Percentiles rank a stretch among this genome's conserved stretches.
These are phyloP conservation scores for Caenorhabditis briggsae DNA, from an alignment of 1,140 invertebrate genomes.

Conservation along the genomic window DNA sequence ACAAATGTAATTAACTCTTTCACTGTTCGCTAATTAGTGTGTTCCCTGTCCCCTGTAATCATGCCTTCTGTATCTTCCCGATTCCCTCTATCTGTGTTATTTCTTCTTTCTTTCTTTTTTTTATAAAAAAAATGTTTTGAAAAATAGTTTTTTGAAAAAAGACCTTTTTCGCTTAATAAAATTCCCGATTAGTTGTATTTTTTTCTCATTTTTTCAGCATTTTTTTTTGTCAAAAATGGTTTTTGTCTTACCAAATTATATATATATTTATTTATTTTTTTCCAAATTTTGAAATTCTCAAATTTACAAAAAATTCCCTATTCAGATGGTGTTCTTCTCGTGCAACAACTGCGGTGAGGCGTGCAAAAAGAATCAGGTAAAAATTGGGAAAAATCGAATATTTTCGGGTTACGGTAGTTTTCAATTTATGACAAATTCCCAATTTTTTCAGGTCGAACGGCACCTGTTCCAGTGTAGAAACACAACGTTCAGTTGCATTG, in stretches of 20 bases:
- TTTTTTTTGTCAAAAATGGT: background rate
- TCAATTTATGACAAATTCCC: background rate
- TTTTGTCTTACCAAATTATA: background rate
- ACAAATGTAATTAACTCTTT: background rate
- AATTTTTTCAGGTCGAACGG: conserved; percentile 83
- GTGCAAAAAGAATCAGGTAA: conserved; percentile 86
- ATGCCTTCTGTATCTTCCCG: background rate
- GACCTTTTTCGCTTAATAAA: conserved; percentile 1
- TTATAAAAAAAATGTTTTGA: background rate
- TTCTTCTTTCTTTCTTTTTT: background rate
- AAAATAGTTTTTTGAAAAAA: background rate
- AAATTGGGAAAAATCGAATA: background rate
- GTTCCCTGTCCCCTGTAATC: background rate
- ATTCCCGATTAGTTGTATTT: background rate
- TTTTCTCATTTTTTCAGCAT: conserved; percentile 9
- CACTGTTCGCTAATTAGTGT: background rate
- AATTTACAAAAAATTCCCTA: background rate
- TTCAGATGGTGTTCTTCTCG: conserved; percentile 89
- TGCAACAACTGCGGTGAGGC: conserved; percentile 90
- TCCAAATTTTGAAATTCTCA: conserved; percentile 22
- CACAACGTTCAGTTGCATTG: conserved; percentile 85
- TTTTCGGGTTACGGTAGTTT: background rate
- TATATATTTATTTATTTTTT: conserved; percentile 15
- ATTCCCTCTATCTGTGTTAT: conserved; percentile 12
- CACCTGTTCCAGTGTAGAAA: conserved; percentile 81